phyloP scores from a whole-genome alignment of 2,888 invertebrate species.

The Lutraria lutraria region DNA sequence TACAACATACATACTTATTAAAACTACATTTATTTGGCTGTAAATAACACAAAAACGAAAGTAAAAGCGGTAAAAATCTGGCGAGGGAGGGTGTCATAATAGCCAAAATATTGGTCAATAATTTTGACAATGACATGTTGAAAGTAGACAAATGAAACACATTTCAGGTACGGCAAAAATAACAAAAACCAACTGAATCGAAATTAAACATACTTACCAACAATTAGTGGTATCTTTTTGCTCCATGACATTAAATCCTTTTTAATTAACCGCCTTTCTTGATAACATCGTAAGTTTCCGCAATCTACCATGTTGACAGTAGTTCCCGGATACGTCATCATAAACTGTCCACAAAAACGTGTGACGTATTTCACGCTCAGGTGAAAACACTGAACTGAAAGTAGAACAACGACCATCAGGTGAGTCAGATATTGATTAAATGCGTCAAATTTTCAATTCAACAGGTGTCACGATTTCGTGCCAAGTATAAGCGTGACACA shows the following conservation, averaged over 20 bases:
- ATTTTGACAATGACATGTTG: conserved; percentile 82
- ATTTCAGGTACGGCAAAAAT: conserved; percentile 17
- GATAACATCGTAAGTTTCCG: conserved; percentile 84
- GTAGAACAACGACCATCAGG: conserved; percentile 48
- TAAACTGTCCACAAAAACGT: conserved; percentile 72
- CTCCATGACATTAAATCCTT: conserved; percentile 87
- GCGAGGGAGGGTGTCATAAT: conserved; percentile 67
- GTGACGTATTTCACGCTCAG: conserved; percentile 81
- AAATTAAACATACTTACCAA: conserved; percentile 80
- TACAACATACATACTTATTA: neutral
- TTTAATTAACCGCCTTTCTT: conserved; percentile 85
- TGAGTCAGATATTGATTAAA: conserved; percentile 36
- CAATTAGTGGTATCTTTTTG: conserved; percentile 85
- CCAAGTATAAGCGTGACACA: neutral
- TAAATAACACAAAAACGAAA: conserved; percentile 25
- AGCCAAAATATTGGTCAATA: conserved; percentile 73
- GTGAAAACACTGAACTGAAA: conserved; percentile 71
- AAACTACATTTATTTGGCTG: neutral
- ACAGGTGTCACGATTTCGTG: conserved; percentile 35
- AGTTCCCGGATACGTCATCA: conserved; percentile 77
- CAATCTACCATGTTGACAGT: conserved; percentile 85
- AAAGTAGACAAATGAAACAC: conserved; percentile 36
- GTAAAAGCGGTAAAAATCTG: conserved; percentile 41
- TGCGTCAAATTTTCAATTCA: neutral
- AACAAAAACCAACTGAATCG: neutral